Base-by-base conservation (phyloP, 2,888 invertebrate genomes). In the Steinernema carpocapsae region DNA sequence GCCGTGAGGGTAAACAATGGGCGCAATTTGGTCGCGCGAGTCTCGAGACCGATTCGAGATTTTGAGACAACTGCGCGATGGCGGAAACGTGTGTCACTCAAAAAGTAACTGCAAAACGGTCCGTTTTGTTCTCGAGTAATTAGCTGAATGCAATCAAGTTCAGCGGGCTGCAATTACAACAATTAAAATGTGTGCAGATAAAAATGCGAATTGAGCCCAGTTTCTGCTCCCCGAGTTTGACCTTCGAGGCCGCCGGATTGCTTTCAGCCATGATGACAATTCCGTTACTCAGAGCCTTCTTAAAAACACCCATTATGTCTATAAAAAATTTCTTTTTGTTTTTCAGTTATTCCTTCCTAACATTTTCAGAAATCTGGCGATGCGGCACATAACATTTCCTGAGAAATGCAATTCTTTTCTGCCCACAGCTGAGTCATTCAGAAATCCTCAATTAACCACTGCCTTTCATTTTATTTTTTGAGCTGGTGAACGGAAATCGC, bases 61-160 rank as follows among this genome's bases (percentile, higher is more conserved):
- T 64, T 64, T 32, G 64, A 64, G 19, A 48, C 32, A 32, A 29
- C 64, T 24, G 32, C 64, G 64, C 32, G 64, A 64, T 19, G 26
- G 32, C 64, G 64, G 29, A 64, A 64, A 64, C 64, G 64, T 64
- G 64, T 29, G 64, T 64, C 64, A 64, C 29, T 14, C 64, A 64
- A 64, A 64, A 64, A 64, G 14, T 17, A 24, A 10, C 6, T n/a
- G 64, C 64, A 26, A 32, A 17, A 17, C 29, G 24, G 7, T 24
- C 64, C 1, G 32, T 12, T 17, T 29, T 64, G 2, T 2, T 29
- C 64, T 32, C 37, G 32, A 32, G 64, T 64, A 64, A 64, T 29
- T 64, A 64, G 32, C 32, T 24, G n/a, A 32, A 17, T 24, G 56
- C 37, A 37, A 37, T 37, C 37, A 37, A 37, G 37, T 37, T 37